Base-by-base conservation (phyloP, 2,888 invertebrate genomes). In the Tupiocoris notatus region DNA sequence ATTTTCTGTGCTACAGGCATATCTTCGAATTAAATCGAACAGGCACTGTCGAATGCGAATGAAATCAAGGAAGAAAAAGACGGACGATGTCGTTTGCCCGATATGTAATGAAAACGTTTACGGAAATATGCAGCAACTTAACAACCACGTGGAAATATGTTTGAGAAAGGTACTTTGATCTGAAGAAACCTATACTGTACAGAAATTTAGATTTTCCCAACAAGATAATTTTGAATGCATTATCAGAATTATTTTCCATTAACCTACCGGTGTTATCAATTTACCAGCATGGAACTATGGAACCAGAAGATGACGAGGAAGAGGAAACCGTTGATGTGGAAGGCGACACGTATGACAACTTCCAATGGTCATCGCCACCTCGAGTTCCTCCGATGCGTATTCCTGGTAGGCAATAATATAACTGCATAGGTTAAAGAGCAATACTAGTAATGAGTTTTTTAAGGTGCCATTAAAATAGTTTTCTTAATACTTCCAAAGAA, bases 331-430 rank as follows among this genome's bases (percentile, higher is more conserved):
- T 92, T 0, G 92, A 92, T 86, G 91, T 90, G 57, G 84, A 86
- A 80, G 84, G 85, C 20, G 87, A 87, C 79, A 83, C 81, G 64
- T 86, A 86, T 80, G 92, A 95, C 80, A 95, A 95, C 83, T 96
- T 96, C 84, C 92, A 93, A 82, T 96, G 96, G 96, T 94, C 95
- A 24, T 95, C 95, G 0, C 92, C 95, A 83, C 92, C 92, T 82
- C 85, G 96, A 76, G 89, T 93, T 73, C 86, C 91, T 24, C 68
- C 76, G 9, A 62, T 68, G 17, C 67, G 64, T 21, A 9, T 76
- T 59, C 12, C 62, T 2, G 91, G 90, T 0, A 88, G 91, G 66
- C 59, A 39, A 3, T n/a, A n/a, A n/a, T n/a, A n/a, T n/a, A n/a
- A n/a, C n/a, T n/a, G n/a, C n/a, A n/a, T n/a, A n/a, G n/a, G n/a